A percentile compares a stretch with the other conserved stretches of the same genome.
Conservation (phyloP, 2,888 invertebrate species). For the Chymomyza procnemis region DNA sequence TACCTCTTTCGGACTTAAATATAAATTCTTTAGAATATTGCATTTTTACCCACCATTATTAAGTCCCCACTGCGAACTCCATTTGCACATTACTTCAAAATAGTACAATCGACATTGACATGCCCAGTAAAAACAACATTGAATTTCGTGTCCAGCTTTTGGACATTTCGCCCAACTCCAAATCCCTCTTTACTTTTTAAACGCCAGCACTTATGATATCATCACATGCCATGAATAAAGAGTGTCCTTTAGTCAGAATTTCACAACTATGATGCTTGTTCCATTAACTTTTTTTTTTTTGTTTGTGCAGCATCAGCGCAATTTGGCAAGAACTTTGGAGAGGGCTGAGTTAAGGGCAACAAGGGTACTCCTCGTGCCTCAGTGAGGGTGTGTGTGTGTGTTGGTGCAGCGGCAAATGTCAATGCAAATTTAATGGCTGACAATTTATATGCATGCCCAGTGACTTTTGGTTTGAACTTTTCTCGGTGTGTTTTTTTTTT, state of each 20-base stretch:
- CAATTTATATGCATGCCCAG: conserved; percentile 73
- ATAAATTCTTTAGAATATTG: too few relatives aligned
- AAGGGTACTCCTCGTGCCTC: not conserved
- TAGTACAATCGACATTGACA: too few relatives aligned
- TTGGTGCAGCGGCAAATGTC: conserved; percentile 62
- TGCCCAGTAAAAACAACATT: not conserved
- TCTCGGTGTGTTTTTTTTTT: too few relatives aligned
- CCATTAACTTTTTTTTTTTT: not conserved
- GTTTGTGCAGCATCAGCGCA: not conserved
- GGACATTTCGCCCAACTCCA: not conserved
- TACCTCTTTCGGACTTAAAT: too few relatives aligned
- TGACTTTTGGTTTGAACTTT: conserved; percentile 59
- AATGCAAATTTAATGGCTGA: conserved; percentile 72
- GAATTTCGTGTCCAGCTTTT: not conserved
- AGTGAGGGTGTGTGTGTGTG: too few relatives aligned
- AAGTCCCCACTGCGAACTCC: too few relatives aligned
- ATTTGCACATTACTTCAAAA: too few relatives aligned
- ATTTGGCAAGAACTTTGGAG: conserved; percentile 22
- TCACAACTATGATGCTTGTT: not conserved
- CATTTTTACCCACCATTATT: too few relatives aligned
- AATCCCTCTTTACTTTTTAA: not conserved
- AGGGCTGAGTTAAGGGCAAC: too few relatives aligned
- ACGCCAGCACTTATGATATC: not conserved
- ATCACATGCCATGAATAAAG: not conserved
- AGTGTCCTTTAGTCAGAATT: not conserved